phyloP scores from a whole-genome alignment of 2,113 vertebrate genomes.

The Takifugu bimaculatus region DNA sequence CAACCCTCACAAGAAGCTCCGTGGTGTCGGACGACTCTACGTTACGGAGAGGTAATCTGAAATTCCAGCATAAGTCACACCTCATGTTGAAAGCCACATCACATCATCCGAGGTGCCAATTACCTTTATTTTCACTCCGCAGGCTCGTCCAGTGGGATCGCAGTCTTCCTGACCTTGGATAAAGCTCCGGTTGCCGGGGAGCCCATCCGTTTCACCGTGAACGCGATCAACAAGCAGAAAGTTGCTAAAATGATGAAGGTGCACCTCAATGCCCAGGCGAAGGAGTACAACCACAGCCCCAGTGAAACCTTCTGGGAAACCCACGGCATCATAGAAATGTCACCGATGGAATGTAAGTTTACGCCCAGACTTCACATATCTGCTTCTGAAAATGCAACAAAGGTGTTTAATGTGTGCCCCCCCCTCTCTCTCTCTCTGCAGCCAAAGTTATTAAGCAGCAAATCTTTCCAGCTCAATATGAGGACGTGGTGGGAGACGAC shows the following conservation, averaged over 20 bases:
- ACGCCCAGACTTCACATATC: not conserved
- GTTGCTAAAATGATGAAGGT: constrained; percentile 49
- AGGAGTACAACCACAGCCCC: constrained; percentile 70
- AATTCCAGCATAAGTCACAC: not conserved
- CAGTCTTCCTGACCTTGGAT: constrained; percentile 50
- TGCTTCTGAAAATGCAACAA: not conserved
- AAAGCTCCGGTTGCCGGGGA: constrained; percentile 56
- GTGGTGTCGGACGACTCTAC: constrained; percentile 32
- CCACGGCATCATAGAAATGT: constrained; percentile 38
- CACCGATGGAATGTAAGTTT: constrained; percentile 62
- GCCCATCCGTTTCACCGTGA: constrained; percentile 59
- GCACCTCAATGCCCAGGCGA: constrained; percentile 71
- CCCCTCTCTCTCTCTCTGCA: constrained; percentile 24
- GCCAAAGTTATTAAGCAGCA: constrained; percentile 54
- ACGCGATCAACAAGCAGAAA: constrained; percentile 51
- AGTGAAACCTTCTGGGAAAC: constrained; percentile 68
- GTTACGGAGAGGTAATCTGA: constrained; percentile 31
- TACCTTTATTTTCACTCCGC: not conserved
- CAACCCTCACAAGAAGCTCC: constrained; percentile 42
- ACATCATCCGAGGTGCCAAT: not conserved
- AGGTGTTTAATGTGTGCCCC: not conserved
- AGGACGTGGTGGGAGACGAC: constrained; percentile 47
- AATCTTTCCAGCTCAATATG: constrained; percentile 57
- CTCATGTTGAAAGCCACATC: not conserved
- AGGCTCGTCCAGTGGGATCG: constrained; percentile 24